phyloP scores from a whole-genome alignment of 2,888 invertebrate species.

The Tillus elongatus region DNA sequence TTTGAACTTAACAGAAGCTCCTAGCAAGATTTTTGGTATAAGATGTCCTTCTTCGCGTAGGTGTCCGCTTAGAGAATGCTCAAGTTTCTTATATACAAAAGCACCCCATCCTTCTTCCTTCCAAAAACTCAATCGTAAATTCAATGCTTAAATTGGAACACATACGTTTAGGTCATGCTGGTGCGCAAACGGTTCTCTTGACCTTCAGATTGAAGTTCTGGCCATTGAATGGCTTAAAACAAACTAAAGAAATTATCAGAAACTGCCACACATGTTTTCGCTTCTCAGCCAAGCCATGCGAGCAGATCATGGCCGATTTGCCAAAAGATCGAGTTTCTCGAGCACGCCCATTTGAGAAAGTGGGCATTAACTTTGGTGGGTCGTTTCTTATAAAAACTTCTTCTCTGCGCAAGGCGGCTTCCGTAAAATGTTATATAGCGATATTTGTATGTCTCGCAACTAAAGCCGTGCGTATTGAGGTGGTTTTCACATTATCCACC shows the following conservation, averaged over 20 bases:
- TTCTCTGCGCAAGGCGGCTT: slow-evolving; percentile 1
- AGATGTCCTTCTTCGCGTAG: too few species aligned
- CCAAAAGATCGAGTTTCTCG: background rate
- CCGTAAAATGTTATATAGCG: slow-evolving; percentile 13
- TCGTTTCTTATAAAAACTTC: slow-evolving; percentile 13
- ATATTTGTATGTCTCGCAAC: slow-evolving; percentile 17
- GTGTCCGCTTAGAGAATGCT: too few species aligned
- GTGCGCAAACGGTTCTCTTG: background rate
- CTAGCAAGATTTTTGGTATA: too few species aligned
- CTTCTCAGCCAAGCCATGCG: background rate
- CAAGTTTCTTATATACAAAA: too few species aligned
- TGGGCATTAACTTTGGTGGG: slow-evolving; percentile 15
- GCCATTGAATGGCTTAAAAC: background rate
- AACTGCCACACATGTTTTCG: background rate
- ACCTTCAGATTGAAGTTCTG: background rate
- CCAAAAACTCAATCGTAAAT: too few species aligned
- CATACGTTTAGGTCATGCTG: slow-evolving; percentile 1
- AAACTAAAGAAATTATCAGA: slow-evolving; percentile 1
- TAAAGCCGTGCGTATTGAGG: slow-evolving; percentile 16
- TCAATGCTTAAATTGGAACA: background rate
- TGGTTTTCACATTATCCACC: slow-evolving; percentile 13
- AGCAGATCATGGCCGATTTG: background rate
- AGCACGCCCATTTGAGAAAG: slow-evolving; percentile 9
- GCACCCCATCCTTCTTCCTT: too few species aligned
- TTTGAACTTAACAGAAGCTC: too few species aligned